Base-by-base conservation (phyloP, 2,113 vertebrate genomes). In the Bagarius yarrelli region DNA sequence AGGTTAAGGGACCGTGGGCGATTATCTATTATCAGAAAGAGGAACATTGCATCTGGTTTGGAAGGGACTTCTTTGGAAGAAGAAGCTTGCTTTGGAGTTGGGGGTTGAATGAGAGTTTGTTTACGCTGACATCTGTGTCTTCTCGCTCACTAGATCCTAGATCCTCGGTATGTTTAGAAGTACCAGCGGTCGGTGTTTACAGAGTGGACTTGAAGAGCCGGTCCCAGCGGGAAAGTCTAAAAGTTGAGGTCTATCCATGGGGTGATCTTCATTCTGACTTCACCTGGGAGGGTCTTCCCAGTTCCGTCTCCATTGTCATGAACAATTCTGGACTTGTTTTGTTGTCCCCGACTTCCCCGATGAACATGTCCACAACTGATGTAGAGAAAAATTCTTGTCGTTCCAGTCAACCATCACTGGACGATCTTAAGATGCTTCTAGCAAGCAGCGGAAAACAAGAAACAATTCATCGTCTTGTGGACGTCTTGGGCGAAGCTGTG, bases 1-100 rank as follows among this genome's bases (percentile, higher is more conserved):
- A 86, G 0, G 56, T 99, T 5, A 92, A 19, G 3, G 97, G 98
- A 8, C 98, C 98, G 0, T 99, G 98, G 97, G 93, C 92, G 47
- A 95, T 99, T 56, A 91, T 96, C 85, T 99, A 96, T 89, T 97
- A 97, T 79, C 94, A 97, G 78, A 94, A 93, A 69, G 88, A 88
- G 14, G 88, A 57, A 44, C 92, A 94, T 60, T 91, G 81, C 79
- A 91, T 99, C 4, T 99, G 98, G 98, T 98, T 99, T 86, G 98
- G 98, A 36, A 93, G 96, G 83, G 98, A 99, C 87, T 96, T 94
- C 87, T 96, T 99, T 82, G 98, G 98, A 52, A 94, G 97, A 27
- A 92, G 96, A 56, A 99, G 98, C 87, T 92, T 99, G 86, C 91
- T 99, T 78, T 98, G 97, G 97, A 94, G 89, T 0, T 95, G 92